Conservation (phyloP, 2,888 invertebrate species). For the Sylvicola cinctus region DNA sequence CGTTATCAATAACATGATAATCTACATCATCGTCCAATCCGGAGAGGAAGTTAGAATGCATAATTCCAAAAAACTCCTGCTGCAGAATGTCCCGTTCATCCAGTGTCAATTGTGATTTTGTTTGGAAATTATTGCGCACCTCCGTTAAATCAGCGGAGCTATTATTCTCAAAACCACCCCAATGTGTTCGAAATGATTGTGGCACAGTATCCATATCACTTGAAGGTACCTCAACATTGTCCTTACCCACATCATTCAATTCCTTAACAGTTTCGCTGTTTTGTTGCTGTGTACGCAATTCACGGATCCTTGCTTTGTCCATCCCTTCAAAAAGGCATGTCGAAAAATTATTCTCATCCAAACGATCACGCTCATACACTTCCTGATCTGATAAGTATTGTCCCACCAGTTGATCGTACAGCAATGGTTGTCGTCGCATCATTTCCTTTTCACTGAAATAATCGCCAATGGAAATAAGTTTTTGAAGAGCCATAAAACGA, state of each 20-base stretch:
- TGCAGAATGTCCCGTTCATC: conserved; percentile 43
- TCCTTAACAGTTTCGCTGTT: conserved; percentile 26
- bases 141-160: not conserved
- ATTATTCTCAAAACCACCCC: conserved; percentile 35
- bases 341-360: conserved; percentile 40
- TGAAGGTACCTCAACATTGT: conserved; percentile 18
- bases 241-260: conserved; percentile 12
- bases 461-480: conserved; percentile 41
- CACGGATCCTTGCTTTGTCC: conserved; percentile 46
- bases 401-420: conserved; percentile 80
- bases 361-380: conserved; percentile 37
- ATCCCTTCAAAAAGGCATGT: conserved; percentile 62
- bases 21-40: conserved; percentile 69
- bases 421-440: conserved; percentile 75
- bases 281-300: conserved; percentile 37
- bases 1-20: conserved; percentile 60
- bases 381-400: conserved; percentile 65
- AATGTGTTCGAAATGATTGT: conserved; percentile 22
- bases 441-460: conserved; percentile 88
- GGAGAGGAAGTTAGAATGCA: conserved; percentile 67
- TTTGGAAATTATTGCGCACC: conserved; percentile 3
- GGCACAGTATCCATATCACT: conserved; percentile 9
- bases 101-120: conserved; percentile 24
- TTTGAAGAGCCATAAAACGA: conserved; percentile 59
- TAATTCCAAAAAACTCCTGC: conserved; percentile 64